Evolutionary conservation across 2,888 invertebrate genomes (phyloP).

Genomic region (Nomada fucata): DNA sequence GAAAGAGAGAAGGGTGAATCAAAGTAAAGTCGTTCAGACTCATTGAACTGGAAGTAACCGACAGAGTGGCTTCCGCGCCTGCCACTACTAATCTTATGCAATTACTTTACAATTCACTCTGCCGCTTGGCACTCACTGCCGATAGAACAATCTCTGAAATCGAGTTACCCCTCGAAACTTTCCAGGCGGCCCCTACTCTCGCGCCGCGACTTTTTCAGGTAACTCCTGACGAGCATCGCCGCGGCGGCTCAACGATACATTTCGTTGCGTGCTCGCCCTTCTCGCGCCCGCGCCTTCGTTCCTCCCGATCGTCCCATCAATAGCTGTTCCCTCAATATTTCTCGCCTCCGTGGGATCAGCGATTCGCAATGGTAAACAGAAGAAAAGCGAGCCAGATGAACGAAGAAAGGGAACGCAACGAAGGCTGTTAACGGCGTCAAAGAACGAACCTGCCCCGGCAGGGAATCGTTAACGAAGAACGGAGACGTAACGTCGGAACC

Average conservation of each 20-base stretch:
- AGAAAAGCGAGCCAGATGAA: conserved; percentile 23
- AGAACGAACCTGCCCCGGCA: conserved; percentile 7
- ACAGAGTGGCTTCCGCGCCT: conserved; percentile 82
- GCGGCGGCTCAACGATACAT: conserved; percentile 49
- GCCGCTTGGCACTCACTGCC: conserved; percentile 81
- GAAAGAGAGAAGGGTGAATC: conserved; percentile 76
- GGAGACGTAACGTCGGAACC: conserved; percentile 33
- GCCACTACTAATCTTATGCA: conserved; percentile 83
- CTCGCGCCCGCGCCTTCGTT: conserved; percentile 14
- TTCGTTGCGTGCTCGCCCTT: conserved; percentile 42
- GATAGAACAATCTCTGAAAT: conserved; percentile 81
- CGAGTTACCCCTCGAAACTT: conserved; percentile 78
- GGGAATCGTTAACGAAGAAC: conserved; percentile 29
- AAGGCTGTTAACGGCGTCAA: conserved; percentile 30
- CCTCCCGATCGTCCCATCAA: conserved; percentile 12
- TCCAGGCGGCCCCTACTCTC: conserved; percentile 53
- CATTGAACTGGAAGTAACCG: conserved; percentile 83
- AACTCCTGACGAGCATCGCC: conserved; percentile 52
- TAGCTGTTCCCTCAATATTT: background rate
- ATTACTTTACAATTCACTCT: conserved; percentile 84
- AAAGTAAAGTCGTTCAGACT: conserved; percentile 83
- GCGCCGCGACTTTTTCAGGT: conserved; percentile 53
- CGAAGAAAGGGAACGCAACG: background rate
- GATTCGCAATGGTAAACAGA: background rate
- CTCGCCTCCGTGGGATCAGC: background rate